Conservation (phyloP, 53 echinoderm and acorn worm genomes). For the Apostichopus leukothele region DNA sequence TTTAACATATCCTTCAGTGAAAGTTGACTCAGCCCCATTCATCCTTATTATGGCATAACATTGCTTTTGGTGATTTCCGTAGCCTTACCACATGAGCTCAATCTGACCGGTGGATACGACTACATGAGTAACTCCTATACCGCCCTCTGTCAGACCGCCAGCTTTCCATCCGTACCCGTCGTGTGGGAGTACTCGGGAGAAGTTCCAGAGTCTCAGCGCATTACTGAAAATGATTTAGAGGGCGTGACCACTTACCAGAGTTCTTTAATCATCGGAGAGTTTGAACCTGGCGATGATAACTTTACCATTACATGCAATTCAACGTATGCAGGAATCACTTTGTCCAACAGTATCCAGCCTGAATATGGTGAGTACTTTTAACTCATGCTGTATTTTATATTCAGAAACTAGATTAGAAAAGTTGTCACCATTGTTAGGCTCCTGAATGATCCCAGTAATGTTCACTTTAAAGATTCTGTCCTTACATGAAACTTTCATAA, state of each 20-base stretch:
- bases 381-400: no score
- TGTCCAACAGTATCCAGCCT: background rate
- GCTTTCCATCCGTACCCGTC: background rate
- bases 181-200: background rate
- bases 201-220: background rate
- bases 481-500: no score
- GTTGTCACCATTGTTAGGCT: no score
- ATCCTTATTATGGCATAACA: no score
- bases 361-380: background rate
- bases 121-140: slow-evolving; percentile 11
- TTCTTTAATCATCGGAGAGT: background rate
- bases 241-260: background rate
- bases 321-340: background rate
- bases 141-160: background rate
- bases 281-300: slow-evolving; percentile 1
- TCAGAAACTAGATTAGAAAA: no score
- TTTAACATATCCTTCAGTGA: no score
- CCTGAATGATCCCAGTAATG: no score
- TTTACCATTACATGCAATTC: background rate
- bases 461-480: no score
- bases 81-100: background rate
- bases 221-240: background rate
- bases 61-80: no score
- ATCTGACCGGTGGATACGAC: slow-evolving; percentile 2
- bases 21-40: no score